Evolutionary conservation across 2,797 vertebrate species (phyloP), one percentile per base, ranked within the genome.

Genomic region (Capromys pilorides): DNA sequence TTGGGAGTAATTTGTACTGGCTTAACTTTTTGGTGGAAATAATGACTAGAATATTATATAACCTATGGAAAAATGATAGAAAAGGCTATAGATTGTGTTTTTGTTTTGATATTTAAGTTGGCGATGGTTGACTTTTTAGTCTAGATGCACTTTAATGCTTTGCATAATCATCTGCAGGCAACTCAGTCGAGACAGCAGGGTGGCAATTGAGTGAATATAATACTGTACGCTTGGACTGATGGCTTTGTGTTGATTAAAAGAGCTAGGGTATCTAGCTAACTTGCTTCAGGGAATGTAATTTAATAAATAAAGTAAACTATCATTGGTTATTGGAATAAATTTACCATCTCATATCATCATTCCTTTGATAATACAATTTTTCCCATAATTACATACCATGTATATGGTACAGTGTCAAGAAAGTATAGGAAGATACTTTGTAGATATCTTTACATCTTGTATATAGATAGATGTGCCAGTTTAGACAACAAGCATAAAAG

Each of bases 231-330:
- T 87, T 81, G 12, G 81, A 49, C 11, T 45, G 41, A 57, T 83
- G 31, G 5, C 22, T 94, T 90, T 90, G 75, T 93, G 5, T 81
- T 87, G 61, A 89, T 94, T 73, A 77, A 86, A 88, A 64, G 88
- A 95, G 7, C 39, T 71, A 26, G 80, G 18, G 87, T 95, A 86
- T 41, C 31, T 61, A 78, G 62, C 16, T 84, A 88, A 90, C 45
- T 77, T 91, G 45, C 81, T 92, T 75, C 91, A 64, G 54, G 88
- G 69, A 92, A 81, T 93, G 90, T 41, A 90, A 86, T 86, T 83
- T 94, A 83, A 90, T 95, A 92, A 93, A 92, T 71, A 88, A 92
- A 16, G 73, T 86, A 88, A 51, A 39, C 12, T 73, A 1, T 88
- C 90, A 80, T 92, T 93, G 59, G 31, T 11, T 49, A 75, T 77